Conservation (phyloP, 2,797 vertebrate species). For the Micromesistius poutassou region DNA sequence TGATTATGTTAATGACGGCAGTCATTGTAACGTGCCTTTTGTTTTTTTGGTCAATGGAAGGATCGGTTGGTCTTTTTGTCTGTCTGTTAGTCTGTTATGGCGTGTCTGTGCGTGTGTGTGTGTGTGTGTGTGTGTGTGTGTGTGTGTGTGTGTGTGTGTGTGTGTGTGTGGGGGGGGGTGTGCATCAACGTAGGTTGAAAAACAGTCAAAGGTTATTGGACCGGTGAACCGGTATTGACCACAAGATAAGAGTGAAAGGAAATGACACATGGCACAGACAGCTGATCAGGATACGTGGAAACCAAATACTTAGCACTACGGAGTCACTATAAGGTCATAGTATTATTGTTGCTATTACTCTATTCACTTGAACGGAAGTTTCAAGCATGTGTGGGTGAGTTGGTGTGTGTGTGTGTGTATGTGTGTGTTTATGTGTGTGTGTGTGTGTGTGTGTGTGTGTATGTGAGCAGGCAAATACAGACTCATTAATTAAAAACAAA, state of each 20-base stretch:
- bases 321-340: slow-evolving; percentile 34
- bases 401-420: neutral
- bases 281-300: neutral
- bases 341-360: neutral
- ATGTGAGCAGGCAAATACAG: slow-evolving; percentile 38
- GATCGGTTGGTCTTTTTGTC: neutral
- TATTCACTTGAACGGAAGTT: slow-evolving; percentile 6
- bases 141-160: neutral
- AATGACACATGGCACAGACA: neutral
- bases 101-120: neutral
- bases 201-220: slow-evolving; percentile 17
- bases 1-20: neutral
- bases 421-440: neutral
- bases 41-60: neutral
- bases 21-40: neutral
- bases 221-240: neutral
- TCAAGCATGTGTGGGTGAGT: slow-evolving; percentile 1
- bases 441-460: slow-evolving; percentile 24
- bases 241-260: neutral
- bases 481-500: slow-evolving; percentile 54
- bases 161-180: neutral
- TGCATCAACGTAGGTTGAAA: neutral
- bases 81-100: too few species aligned
- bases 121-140: slow-evolving; percentile 1
- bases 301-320: slow-evolving; percentile 2